phyloP scores from a whole-genome alignment of 2,888 invertebrate species.

The Alsophila aescularia region DNA sequence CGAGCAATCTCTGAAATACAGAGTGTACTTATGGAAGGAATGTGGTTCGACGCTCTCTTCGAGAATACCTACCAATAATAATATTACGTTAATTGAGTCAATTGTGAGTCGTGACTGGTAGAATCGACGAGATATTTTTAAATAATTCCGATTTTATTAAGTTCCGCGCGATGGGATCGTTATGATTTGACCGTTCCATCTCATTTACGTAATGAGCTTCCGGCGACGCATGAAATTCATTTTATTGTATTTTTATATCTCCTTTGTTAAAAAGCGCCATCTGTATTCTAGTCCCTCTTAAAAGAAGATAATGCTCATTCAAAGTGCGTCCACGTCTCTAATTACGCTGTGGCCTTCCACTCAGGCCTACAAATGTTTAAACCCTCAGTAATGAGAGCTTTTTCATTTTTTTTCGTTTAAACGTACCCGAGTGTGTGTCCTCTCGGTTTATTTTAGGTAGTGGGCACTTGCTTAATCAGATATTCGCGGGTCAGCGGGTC shows the following conservation, averaged over 20 bases:
- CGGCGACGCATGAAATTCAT: too few species aligned
- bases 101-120: too few species aligned
- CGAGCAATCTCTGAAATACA: not conserved
- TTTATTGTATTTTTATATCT: not conserved
- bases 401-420: conserved; percentile 2
- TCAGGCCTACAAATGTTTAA: conserved; percentile 9
- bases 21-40: not conserved
- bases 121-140: too few species aligned
- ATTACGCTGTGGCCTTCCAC: not conserved
- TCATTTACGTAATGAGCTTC: too few species aligned
- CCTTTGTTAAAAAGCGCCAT: not conserved
- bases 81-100: not conserved
- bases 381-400: not conserved
- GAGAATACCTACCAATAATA: not conserved
- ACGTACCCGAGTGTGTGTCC: conserved; percentile 1
- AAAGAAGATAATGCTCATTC: not conserved
- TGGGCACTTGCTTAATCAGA: conserved; percentile 20
- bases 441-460: conserved; percentile 6
- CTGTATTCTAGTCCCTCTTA: not conserved
- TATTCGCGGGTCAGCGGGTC: conserved; percentile 21
- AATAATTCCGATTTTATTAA: too few species aligned
- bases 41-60: too few species aligned
- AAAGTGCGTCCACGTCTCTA: conserved; percentile 3
- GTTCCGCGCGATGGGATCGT: too few species aligned
- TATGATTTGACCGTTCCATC: too few species aligned